A percentile compares a stretch with the other conserved stretches of the same genome.
phyloP scores from a whole-genome alignment of 2,888 invertebrate species.

The Empis livida region DNA sequence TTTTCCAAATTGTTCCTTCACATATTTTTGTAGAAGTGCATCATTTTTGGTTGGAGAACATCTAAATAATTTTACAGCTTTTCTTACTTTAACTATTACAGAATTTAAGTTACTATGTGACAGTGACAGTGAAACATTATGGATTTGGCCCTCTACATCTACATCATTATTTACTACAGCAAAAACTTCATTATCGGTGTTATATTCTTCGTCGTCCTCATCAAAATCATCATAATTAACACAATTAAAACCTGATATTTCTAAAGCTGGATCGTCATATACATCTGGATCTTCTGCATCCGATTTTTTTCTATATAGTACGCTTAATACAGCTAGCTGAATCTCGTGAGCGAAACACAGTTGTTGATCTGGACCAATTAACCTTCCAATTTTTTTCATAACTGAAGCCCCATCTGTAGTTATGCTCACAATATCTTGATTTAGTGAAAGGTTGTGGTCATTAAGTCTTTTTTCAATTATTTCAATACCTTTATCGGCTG shows the following conservation, averaged over 20 bases:
- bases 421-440: neutral
- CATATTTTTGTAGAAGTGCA: slow-evolving; percentile 7
- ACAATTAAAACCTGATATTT: too few relatives aligned
- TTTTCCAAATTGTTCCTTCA: too few relatives aligned
- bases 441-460: neutral
- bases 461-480: neutral
- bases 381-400: too few relatives aligned
- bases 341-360: too few relatives aligned
- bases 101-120: too few relatives aligned
- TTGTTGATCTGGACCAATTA: neutral
- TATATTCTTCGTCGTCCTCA: neutral
- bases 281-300: too few relatives aligned
- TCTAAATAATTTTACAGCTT: slow-evolving; percentile 1
- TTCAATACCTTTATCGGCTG: neutral
- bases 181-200: neutral
- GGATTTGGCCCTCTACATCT: too few relatives aligned
- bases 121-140: too few relatives aligned
- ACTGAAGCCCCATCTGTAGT: neutral
- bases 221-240: neutral
- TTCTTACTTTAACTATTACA: neutral
- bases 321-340: too few relatives aligned
- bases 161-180: too few relatives aligned
- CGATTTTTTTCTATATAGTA: too few relatives aligned
- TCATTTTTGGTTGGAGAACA: slow-evolving; percentile 5
- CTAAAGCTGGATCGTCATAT: too few relatives aligned